These are phyloP conservation scores for Ciconia stormi DNA, from an alignment of 2,113 vertebrate species.

Conservation along the genomic window DNA sequence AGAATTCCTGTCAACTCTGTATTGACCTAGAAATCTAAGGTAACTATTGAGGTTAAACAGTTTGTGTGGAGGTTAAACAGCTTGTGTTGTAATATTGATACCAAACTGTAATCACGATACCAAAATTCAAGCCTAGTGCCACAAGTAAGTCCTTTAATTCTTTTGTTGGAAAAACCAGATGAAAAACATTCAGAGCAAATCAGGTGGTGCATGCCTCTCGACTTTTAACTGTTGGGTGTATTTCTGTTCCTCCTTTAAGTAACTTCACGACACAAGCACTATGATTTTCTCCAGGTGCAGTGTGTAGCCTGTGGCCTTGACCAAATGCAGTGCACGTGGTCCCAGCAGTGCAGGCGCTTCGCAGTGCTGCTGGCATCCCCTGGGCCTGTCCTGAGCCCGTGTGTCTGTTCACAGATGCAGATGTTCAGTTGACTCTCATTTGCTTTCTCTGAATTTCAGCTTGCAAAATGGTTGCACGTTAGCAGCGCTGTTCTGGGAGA, in stretches of 20 bases:
- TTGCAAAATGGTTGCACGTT: neutral
- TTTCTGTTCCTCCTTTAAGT: neutral
- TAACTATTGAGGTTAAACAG: neutral
- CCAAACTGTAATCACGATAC: neutral
- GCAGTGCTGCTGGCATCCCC: neutral
- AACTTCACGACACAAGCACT: neutral
- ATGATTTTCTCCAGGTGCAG: neutral
- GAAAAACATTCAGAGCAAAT: neutral
- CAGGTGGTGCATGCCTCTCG: neutral
- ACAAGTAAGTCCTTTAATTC: neutral
- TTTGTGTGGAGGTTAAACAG: neutral
- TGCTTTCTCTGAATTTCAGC: neutral
- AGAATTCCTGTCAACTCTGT: neutral
- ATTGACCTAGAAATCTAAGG: neutral
- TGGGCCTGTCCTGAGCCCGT: neutral
- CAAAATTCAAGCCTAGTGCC: neutral
- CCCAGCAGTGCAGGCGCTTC: neutral
- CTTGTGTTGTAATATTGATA: neutral
- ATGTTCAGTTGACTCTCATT: neutral
- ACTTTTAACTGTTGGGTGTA: neutral
- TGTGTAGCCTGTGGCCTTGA: neutral
- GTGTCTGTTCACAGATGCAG: neutral
- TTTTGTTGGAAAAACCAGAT: neutral
- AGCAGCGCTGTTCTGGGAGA: neutral
- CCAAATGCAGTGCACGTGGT: fast-evolving